Evolutionary conservation across 2,113 vertebrate genomes (phyloP).

Genomic region (Tyrannus savana): DNA sequence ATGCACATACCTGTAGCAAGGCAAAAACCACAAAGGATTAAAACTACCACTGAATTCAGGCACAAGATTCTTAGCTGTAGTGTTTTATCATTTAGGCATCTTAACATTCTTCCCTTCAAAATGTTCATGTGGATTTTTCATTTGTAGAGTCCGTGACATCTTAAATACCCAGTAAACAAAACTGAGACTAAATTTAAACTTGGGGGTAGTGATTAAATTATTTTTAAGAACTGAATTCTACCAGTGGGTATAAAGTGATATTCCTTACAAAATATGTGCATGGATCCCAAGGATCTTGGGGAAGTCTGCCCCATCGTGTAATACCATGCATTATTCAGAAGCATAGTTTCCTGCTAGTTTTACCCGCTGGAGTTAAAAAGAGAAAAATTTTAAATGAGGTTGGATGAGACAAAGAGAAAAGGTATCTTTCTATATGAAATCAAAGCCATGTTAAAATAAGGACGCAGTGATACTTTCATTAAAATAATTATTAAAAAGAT

Average conservation of each 20-base stretch:
- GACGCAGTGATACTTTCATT: neutral
- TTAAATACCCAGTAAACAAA: neutral
- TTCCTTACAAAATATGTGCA: neutral
- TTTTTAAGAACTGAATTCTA: neutral
- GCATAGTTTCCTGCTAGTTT: neutral
- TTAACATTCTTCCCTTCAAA: neutral
- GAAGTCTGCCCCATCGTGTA: neutral
- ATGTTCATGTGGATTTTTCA: neutral
- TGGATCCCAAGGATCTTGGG: neutral
- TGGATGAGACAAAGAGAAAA: neutral
- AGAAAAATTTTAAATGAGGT: neutral
- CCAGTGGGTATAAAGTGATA: neutral
- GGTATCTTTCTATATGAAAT: neutral
- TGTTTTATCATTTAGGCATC: neutral
- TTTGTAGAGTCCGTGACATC: neutral
- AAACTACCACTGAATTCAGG: neutral
- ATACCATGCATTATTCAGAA: neutral
- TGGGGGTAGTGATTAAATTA: neutral
- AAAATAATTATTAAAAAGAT: neutral
- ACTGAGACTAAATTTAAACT: neutral
- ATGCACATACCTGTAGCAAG: conserved; percentile 81
- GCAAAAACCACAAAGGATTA: neutral
- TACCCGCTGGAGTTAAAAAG: neutral
- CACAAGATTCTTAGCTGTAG: neutral
- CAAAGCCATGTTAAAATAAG: neutral